phyloP scores from a whole-genome alignment of 2,113 vertebrate species.

The Erpornis zantholeuca region DNA sequence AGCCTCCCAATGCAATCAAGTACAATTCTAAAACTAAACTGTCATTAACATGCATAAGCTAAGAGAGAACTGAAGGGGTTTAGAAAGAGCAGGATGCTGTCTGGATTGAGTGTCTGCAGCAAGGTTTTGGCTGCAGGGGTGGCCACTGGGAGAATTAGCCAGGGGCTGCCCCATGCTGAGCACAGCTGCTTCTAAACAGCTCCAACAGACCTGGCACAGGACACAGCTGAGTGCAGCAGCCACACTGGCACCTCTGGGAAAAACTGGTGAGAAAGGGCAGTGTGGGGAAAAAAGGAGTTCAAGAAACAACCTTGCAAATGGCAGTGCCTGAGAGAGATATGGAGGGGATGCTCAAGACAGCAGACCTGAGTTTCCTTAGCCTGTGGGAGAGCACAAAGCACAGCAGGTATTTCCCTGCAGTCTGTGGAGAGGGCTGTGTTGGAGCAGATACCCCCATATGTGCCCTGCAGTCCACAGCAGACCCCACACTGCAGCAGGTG shows the following conservation, averaged over 20 bases:
- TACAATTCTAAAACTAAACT: neutral
- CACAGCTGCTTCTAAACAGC: neutral
- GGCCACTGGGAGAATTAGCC: neutral
- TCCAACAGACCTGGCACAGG: neutral
- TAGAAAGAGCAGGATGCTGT: neutral
- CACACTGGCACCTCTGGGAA: neutral
- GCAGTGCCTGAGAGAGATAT: neutral
- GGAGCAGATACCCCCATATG: neutral
- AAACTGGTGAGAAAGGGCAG: neutral
- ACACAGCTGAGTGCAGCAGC: neutral
- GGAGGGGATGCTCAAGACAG: neutral
- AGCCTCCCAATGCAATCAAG: neutral
- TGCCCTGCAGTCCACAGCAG: neutral
- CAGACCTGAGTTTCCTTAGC: neutral
- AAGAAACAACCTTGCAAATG: neutral
- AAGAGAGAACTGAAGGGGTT: neutral
- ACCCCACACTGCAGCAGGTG: neutral
- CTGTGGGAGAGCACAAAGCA: neutral
- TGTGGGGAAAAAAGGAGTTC: neutral
- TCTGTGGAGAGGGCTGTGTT: neutral
- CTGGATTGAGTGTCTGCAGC: neutral
- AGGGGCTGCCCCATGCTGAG: neutral
- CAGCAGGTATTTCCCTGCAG: neutral
- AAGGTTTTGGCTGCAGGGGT: neutral
- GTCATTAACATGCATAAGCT: neutral